phyloP scores from a whole-genome alignment of 2,888 invertebrate genomes.

The Mythimna lalbum region DNA sequence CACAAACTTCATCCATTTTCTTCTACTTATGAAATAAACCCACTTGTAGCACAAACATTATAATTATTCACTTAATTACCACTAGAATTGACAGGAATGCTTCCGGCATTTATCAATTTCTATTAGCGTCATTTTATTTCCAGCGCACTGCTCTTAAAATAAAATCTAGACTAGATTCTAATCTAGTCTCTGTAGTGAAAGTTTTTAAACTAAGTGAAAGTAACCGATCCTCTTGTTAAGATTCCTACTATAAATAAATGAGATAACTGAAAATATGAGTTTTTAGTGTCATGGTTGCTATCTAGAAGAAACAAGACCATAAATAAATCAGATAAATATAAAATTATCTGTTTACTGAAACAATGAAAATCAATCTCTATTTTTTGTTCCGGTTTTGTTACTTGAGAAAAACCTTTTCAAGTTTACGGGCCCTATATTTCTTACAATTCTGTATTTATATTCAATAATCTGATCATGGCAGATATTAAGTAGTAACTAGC shows the following conservation, averaged over 20 bases:
- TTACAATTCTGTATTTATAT: not conserved
- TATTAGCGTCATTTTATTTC: conserved; percentile 30
- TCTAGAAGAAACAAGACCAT: not conserved
- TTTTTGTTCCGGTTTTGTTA: not conserved
- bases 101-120: conserved; percentile 13
- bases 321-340: not conserved
- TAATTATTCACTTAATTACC: not conserved
- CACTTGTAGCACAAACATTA: not conserved
- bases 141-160: conserved; percentile 29
- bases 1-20: not conserved
- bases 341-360: not conserved
- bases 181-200: conserved; percentile 47
- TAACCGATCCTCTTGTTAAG: conserved; percentile 23
- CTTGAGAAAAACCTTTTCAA: not conserved
- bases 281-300: not conserved
- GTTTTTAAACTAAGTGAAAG: conserved; percentile 50
- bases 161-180: conserved; percentile 44
- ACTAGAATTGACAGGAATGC: not conserved
- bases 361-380: not conserved
- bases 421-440: not conserved
- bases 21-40: not conserved
- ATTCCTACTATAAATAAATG: conserved; percentile 3
- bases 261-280: not conserved
- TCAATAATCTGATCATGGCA: not conserved
- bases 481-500: not conserved